Percentiles rank a stretch among this genome's conserved stretches.
Evolutionary conservation across 2,797 vertebrate species (phyloP).

Genomic region (Dipus sagitta): DNA sequence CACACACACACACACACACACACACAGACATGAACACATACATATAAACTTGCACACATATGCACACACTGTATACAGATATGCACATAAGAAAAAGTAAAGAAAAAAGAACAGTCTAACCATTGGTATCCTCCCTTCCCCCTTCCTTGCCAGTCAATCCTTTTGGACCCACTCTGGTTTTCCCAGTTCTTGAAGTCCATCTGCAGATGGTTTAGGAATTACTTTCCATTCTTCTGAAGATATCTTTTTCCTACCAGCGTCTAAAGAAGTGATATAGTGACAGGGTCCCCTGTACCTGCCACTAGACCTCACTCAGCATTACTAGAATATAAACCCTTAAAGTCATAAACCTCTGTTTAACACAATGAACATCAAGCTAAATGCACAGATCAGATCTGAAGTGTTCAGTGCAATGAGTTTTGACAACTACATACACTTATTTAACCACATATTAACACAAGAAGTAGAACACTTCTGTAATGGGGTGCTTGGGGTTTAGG

Average conservation of each 20-base stretch:
- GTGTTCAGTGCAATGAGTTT: constrained; percentile 6
- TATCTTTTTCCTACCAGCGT: neutral
- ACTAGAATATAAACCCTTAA: neutral
- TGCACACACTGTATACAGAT: too few species aligned
- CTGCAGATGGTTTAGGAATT: neutral
- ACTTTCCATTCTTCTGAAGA: neutral
- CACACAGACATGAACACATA: too few species aligned
- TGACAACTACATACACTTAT: neutral
- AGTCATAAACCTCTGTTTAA: neutral
- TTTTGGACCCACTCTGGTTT: constrained; percentile 13
- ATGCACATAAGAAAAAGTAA: neutral
- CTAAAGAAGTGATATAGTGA: neutral
- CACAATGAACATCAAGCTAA: constrained; percentile 15
- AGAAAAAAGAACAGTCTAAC: neutral
- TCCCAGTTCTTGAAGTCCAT: neutral
- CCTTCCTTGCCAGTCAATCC: too few species aligned
- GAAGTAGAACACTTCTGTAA: neutral
- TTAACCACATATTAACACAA: neutral
- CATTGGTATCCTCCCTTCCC: neutral
- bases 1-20: neutral
- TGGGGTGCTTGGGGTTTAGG: too few species aligned
- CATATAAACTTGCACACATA: neutral
- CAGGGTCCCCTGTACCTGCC: neutral
- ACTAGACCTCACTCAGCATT: neutral
- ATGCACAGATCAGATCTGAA: neutral